Evolutionary conservation across 2,113 vertebrate genomes (phyloP), one percentile per base, ranked within the genome.

Genomic region (Halichoeres trimaculatus): DNA sequence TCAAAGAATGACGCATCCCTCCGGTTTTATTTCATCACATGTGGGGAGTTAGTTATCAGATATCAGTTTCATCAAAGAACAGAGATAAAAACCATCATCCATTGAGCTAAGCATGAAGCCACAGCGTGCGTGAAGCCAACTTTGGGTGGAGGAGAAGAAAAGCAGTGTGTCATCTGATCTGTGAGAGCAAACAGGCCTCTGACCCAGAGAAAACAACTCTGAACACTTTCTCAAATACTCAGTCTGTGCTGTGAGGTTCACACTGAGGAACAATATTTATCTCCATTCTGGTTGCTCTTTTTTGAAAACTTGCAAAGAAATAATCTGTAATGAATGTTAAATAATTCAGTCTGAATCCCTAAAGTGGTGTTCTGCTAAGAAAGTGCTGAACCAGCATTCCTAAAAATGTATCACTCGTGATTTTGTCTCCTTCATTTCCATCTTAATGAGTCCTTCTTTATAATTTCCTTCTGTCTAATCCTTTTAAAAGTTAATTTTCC

Each of bases 131-230:
- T n/a, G 23, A 34, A 30, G 30, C 30, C 30, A 30, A 38, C 6
- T 19, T 22, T 30, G 30, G 13, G 9, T 14, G 43, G 3, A 19
- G 17, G 43, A 5, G 17, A 7, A 19, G 43, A 14, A 45, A 45
- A 45, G 43, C 14, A 19, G 43, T 14, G 43, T 24, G 23, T 60
- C 8, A 26, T 84, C 81, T 84, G 41, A 62, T 64, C 59, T 52
- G 20, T 67, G 26, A 10, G 38, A 43, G 41, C 72, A 77, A 69
- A 81, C 81, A 68, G 51, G 43, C 35, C 66, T 65, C 47, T 60
- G 61, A 67, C 63, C 12, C 9, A 30, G 41, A 53, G 59, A 74
- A 50, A 74, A 19, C 16, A 45, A 45, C 41, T 1, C 13, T 14
- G 13, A 82, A 63, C 53, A 30, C 62, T 35, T 53, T 40, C 51